A percentile compares a stretch with the other conserved stretches of the same genome.
These are phyloP conservation scores for Sorex maritimensis DNA, from an alignment of 2,797 vertebrate genomes.

Conservation along the genomic window DNA sequence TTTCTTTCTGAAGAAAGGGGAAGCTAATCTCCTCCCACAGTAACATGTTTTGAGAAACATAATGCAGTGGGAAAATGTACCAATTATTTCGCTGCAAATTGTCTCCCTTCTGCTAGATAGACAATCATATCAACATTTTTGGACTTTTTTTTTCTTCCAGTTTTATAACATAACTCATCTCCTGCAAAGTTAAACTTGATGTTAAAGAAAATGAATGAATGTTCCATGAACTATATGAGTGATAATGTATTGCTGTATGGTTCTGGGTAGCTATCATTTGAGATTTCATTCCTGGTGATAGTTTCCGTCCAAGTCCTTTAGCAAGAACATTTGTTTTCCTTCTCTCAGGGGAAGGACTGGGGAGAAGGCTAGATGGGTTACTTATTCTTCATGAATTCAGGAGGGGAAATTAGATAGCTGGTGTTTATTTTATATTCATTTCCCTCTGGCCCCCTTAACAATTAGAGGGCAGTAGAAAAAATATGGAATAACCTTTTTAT, in stretches of 20 bases:
- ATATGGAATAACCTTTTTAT: not conserved
- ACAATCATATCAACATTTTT: conserved; percentile 89
- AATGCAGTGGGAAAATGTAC: conserved; percentile 90
- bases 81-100: conserved; percentile 91
- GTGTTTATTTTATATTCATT: conserved; percentile 14
- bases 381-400: conserved; percentile 52
- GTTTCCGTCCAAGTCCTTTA: conserved; percentile 61
- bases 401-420: conserved; percentile 52
- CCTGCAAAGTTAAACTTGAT: conserved; percentile 81
- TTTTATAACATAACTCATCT: conserved; percentile 83
- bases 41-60: conserved; percentile 90
- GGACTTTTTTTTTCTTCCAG: conserved; percentile 70
- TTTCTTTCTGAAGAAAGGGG: conserved; percentile 90
- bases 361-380: not conserved
- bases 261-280: conserved; percentile 75
- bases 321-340: conserved; percentile 65
- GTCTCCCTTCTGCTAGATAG: conserved; percentile 87
- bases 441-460: conserved; percentile 28
- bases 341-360: conserved; percentile 45
- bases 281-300: conserved; percentile 77
- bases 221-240: conserved; percentile 39
- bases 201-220: conserved; percentile 79
- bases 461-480: not conserved
- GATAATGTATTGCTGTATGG: not conserved
- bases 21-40: conserved; percentile 91